These are phyloP conservation scores for Dicaeum eximium DNA, from an alignment of 2,113 vertebrate species.

Conservation along the genomic window DNA sequence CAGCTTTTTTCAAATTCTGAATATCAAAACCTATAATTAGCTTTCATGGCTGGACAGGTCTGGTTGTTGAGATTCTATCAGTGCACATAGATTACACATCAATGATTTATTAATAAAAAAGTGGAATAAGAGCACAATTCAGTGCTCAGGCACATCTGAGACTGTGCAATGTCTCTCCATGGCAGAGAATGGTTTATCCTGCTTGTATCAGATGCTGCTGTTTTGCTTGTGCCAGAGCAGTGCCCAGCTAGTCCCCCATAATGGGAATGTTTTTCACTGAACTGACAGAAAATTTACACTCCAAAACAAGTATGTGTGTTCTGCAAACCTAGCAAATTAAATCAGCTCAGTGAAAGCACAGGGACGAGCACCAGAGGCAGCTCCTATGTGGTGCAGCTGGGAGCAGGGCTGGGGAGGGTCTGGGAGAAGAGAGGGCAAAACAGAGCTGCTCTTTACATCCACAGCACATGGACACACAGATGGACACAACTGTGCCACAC, in stretches of 20 bases:
- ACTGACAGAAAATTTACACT: neutral
- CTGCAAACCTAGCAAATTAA: neutral
- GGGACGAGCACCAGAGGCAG: neutral
- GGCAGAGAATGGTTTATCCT: neutral
- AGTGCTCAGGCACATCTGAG: neutral
- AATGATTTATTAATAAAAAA: neutral
- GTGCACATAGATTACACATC: neutral
- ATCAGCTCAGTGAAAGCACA: neutral
- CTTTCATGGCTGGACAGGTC: neutral
- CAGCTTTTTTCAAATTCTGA: neutral
- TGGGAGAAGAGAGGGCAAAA: neutral
- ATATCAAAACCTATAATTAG: neutral
- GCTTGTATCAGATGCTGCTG: neutral
- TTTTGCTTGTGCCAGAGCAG: neutral
- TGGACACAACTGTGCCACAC: neutral
- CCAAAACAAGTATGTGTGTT: neutral
- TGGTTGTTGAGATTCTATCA: neutral
- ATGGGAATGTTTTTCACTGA: neutral
- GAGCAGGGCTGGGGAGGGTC: neutral
- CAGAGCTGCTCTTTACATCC: rapidly evolving
- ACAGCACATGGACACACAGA: neutral
- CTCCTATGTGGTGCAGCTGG: rapidly evolving
- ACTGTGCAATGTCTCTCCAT: neutral
- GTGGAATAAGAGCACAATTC: neutral
- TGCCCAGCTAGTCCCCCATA: neutral